Conservation (phyloP, 2,113 vertebrate species). For the Cephalopterus ornatus region DNA sequence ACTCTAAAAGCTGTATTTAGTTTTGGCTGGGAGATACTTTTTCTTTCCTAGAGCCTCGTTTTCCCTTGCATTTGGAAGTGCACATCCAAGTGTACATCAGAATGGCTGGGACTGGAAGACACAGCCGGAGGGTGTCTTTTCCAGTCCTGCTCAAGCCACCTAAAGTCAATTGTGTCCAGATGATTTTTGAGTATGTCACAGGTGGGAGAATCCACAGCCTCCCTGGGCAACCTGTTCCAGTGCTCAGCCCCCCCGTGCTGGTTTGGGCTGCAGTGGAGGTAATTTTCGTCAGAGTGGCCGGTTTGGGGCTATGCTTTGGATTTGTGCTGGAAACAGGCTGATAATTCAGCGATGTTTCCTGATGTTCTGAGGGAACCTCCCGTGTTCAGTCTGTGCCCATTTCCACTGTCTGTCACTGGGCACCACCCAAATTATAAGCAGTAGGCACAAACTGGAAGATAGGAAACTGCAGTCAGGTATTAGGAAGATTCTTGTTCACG, state of each 20-base stretch:
- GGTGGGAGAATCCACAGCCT: neutral
- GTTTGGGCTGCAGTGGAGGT: neutral
- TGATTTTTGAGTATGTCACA: neutral
- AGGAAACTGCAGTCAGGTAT: neutral
- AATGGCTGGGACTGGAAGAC: neutral
- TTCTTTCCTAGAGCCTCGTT: neutral
- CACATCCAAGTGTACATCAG: neutral
- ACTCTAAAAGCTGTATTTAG: neutral
- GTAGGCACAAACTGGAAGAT: neutral
- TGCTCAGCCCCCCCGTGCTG: neutral
- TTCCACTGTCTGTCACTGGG: neutral
- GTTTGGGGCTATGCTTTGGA: neutral
- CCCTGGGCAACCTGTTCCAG: neutral
- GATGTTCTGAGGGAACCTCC: neutral
- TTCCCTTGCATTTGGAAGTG: neutral
- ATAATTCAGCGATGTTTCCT: neutral
- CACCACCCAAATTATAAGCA: neutral
- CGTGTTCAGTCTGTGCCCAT: neutral
- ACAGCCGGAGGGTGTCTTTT: neutral
- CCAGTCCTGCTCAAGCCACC: neutral
- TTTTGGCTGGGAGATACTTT: neutral
- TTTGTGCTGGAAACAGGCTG: neutral
- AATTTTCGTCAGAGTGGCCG: neutral
- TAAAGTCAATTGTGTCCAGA: fast-evolving
- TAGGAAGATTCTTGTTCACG: neutral